These are phyloP conservation scores for Meiosimyza platycephala DNA, from an alignment of 2,888 invertebrate genomes.

Conservation along the genomic window DNA sequence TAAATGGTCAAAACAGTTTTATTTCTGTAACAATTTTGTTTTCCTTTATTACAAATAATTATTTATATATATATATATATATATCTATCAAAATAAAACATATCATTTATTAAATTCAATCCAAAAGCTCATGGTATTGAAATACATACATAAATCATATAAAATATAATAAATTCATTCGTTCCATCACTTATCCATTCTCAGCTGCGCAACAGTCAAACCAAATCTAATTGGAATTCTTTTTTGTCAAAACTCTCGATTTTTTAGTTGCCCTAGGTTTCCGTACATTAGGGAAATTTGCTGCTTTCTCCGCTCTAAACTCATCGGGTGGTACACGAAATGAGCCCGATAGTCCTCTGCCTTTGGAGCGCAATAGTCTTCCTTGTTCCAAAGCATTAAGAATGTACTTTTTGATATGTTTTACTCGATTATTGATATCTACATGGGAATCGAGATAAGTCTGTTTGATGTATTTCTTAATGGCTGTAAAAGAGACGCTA, in stretches of 20 bases:
- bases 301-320: background rate
- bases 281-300: background rate
- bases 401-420: conserved; percentile 41
- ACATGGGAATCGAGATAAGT: conserved; percentile 26
- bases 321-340: conserved; percentile 38
- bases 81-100: too few species aligned
- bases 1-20: too few species aligned
- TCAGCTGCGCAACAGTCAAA: too few species aligned
- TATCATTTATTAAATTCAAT: background rate
- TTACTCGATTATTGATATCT: conserved; percentile 30
- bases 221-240: background rate
- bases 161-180: too few species aligned
- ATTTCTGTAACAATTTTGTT: too few species aligned
- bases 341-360: conserved; percentile 42
- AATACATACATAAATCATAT: too few species aligned
- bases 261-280: background rate
- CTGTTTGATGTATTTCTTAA: conserved; percentile 41
- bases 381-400: conserved; percentile 37
- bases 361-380: conserved; percentile 39
- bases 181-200: too few species aligned
- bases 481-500: conserved; percentile 39
- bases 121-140: too few species aligned
- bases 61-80: too few species aligned
- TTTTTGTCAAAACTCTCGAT: background rate
- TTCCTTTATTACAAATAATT: too few species aligned